Conservation (phyloP, 1,140 invertebrate species). For the Ganaspis sp. region DNA sequence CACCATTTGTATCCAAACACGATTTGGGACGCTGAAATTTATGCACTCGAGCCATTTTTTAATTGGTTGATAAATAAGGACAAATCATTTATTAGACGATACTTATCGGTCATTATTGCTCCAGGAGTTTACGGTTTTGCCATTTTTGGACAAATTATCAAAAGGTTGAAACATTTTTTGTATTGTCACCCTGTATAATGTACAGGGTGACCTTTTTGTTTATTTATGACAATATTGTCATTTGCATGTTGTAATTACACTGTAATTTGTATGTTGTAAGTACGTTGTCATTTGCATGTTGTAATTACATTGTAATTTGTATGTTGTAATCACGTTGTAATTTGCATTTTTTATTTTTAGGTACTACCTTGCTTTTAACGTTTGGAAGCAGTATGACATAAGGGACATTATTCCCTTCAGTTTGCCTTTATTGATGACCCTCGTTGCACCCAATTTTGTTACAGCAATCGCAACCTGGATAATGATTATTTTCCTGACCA, state of each 20-base stretch:
- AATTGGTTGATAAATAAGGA: conserved; percentile 79
- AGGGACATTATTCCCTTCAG: conserved; percentile 74
- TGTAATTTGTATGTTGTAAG: no score
- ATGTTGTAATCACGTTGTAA: no score
- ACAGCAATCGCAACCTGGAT: conserved; percentile 78
- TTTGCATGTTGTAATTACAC: no score
- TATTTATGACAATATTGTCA: no score
- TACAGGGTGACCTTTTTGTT: no score
- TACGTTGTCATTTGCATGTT: no score
- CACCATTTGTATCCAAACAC: conserved; percentile 91
- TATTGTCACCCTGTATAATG: no score
- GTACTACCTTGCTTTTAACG: conserved; percentile 54
- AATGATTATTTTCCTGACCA: conserved; percentile 77
- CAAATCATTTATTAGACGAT: conserved; percentile 73
- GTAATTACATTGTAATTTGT: no score
- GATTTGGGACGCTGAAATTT: conserved; percentile 85
- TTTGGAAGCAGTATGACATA: conserved; percentile 52
- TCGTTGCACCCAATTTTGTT: conserved; percentile 62
- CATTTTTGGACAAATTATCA: conserved; percentile 70
- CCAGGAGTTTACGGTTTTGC: conserved; percentile 75
- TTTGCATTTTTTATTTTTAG: conserved; percentile 55
- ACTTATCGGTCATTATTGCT: conserved; percentile 72
- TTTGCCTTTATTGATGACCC: conserved; percentile 76
- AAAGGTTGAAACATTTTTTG: conserved; percentile 70
- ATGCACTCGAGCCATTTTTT: conserved; percentile 83